Evolutionary conservation across 2,113 vertebrate genomes (phyloP).

Genomic region (Elephas maximus): DNA sequence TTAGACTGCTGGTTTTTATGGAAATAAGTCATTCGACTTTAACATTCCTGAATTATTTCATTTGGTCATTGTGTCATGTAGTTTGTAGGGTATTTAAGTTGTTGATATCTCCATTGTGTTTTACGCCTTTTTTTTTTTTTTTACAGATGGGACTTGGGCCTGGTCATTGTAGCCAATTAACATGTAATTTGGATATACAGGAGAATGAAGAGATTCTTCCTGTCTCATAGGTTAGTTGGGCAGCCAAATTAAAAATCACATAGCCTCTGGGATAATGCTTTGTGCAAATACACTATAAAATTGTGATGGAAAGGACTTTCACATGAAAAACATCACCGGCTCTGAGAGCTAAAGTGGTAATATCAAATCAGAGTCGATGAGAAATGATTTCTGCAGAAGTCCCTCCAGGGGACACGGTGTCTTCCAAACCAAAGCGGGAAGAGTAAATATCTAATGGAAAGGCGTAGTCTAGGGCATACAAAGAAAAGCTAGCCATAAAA

Average conservation of each 20-base stretch:
- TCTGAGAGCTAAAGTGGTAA: background rate
- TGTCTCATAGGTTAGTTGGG: background rate
- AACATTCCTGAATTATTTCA: background rate
- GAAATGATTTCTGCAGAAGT: background rate
- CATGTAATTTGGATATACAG: background rate
- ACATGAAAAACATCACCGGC: background rate
- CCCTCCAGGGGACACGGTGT: background rate
- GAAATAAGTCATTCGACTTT: background rate
- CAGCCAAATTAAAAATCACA: slow-evolving; percentile 16
- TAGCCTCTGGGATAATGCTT: background rate
- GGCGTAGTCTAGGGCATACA: background rate
- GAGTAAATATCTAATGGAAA: background rate
- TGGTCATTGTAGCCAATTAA: background rate
- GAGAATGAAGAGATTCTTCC: background rate
- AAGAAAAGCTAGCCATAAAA: background rate
- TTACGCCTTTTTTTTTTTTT: background rate
- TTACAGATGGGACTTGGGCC: background rate
- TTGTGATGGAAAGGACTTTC: background rate
- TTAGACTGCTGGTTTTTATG: background rate
- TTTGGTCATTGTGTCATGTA: background rate
- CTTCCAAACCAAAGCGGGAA: slow-evolving; percentile 15
- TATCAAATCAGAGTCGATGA: slow-evolving; percentile 12
- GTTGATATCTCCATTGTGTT: background rate
- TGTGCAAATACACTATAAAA: background rate
- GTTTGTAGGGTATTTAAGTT: background rate